A percentile compares a stretch with the other conserved stretches of the same genome.
Evolutionary conservation across 2,888 invertebrate genomes (phyloP).

Genomic region (Adineta ricciae): DNA sequence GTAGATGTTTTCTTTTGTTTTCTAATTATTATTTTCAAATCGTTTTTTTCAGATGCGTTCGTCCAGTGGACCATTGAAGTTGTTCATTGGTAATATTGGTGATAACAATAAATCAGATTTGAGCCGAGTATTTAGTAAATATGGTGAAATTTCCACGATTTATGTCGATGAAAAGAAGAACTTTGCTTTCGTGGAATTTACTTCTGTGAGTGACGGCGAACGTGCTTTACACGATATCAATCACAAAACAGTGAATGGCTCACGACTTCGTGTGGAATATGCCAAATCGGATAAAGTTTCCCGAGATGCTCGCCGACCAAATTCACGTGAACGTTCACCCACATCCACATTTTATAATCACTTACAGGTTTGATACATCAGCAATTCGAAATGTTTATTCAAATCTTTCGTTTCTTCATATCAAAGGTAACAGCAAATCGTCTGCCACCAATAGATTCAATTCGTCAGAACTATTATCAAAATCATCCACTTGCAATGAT

Average conservation of each 20-base stretch:
- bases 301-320: not conserved
- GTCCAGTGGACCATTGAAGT: not conserved
- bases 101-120: constrained; percentile 16
- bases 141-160: constrained; percentile 10
- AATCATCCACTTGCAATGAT: not conserved
- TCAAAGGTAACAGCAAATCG: not conserved
- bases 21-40: not conserved
- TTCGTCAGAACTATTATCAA: not conserved
- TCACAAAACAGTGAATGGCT: constrained; percentile 5
- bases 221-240: not conserved
- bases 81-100: constrained; percentile 15
- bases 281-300: not conserved
- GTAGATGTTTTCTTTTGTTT: not conserved
- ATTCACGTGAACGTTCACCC: not conserved
- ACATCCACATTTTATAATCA: not conserved
- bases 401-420: too few species aligned
- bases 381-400: not conserved
- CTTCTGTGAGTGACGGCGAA: not conserved
- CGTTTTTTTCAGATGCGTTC: not conserved
- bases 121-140: not conserved
- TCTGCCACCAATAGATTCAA: not conserved
- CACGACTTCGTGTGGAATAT: not conserved
- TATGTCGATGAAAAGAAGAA: constrained; percentile 8
- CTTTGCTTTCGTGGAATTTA: constrained; percentile 2
- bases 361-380: not conserved